Base-by-base conservation (phyloP, 2,797 vertebrate genomes). In the Enteromius fasciolatus region DNA sequence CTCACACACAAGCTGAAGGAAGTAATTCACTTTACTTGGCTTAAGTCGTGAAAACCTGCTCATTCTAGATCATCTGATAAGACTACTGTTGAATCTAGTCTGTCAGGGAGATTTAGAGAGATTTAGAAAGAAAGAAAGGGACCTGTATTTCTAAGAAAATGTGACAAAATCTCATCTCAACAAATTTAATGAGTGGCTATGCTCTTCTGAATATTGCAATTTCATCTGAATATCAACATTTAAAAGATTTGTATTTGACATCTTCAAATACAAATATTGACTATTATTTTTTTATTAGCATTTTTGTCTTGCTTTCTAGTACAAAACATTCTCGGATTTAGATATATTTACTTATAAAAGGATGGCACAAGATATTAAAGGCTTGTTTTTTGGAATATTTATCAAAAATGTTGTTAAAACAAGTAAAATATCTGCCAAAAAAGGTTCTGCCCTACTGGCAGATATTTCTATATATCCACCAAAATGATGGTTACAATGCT, bases 1-100 rank as follows among this genome's bases (percentile, higher is more conserved):
- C 92, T 93, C 93, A 92, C 90, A 93, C 89, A 91, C 90, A 88
- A 92, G 90, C 92, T 92, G 88, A 91, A 90, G 88, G 87, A 79
- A 90, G 86, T 92, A 90, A 92, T 92, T 93, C 89, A 89, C 91
- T 92, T 78, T 87, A 82, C 87, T 86, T 86, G 69, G 76, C 85
- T 84, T 70, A 87, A 86, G 88, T 91, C 82, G 85, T 86, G 74
- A 90, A 87, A 93, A 93, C 87, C 90, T 90, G 89, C 92, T 92
- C 92, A 89, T 89, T 89, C 87, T 87, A 28, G 74, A 52, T 87
- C 76, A 83, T 86, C 86, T 90, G 89, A 91, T 90, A 86, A 84
- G 80, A 85, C 63, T 31, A 6, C 57, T 88, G 87, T 89, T 85
- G 84, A 83, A 46, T 81, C 46, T 69, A 75, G 64, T 57, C 54